Evolutionary conservation across 2,888 invertebrate species (phyloP), one percentile per base, ranked within the genome.

Genomic region (Agrotis exclamationis): DNA sequence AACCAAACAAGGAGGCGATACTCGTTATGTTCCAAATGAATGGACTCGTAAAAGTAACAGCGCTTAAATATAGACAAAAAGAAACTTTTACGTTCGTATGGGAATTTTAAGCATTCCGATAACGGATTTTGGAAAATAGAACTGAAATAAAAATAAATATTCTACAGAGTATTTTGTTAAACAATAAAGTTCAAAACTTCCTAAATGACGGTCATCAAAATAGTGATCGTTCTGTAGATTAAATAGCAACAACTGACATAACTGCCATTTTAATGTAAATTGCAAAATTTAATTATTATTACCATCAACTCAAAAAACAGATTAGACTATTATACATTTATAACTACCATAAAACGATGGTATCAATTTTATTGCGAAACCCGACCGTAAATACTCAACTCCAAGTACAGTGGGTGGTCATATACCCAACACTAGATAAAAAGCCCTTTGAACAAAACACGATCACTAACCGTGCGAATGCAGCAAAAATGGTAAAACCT

Each of bases 361-460:
- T 82, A 82, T 82, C 82, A 66, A 58, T 60, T 59, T 68, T 45
- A 70, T 74, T 72, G 50, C 76, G 60, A 70, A 82, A 74, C 59
- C 60, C 45, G 56, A 73, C 57, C 66, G 70, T 81, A 68, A 82
- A 69, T 56, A 64, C 53, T 65, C 76, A 71, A 80, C 72, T 77
- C 68, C 28, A 71, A 72, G 74, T 80, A 69, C 72, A 71, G 69
- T 74, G 79, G 82, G 76, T 81, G 84, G 81, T 70, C 76, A 47
- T 58, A 62, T 54, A 72, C 28, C 69, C 33, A 60, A 50, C 24
- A 57, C 47, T 65, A 72, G 60, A 80, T 75, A 73, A 75, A 70
- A 80, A 59, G n/a, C 47, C 51, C n/a, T 68, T 53, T 80, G 86
- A 88, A 90, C 86, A 87, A 87, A 86, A 85, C 86, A 85, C 85